These are phyloP conservation scores for Volucella inflata DNA, from an alignment of 2,888 invertebrate species.

Conservation along the genomic window DNA sequence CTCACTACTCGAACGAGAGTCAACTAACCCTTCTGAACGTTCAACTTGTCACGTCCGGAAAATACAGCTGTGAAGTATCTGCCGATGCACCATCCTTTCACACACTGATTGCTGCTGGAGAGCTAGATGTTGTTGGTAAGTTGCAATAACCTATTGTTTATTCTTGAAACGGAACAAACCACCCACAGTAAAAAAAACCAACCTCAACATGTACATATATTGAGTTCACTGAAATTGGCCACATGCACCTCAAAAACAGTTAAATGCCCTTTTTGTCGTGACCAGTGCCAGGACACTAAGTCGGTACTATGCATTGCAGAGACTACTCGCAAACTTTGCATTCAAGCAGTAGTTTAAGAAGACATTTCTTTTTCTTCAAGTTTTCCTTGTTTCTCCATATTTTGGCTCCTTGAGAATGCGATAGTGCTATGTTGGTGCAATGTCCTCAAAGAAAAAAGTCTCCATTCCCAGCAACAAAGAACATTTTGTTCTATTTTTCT, in stretches of 20 bases:
- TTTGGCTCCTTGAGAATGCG: conserved; percentile 5
- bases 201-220: conserved; percentile 11
- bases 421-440: conserved; percentile 33
- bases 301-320: too few relatives aligned
- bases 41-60: conserved; percentile 81
- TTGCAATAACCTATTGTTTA: conserved; percentile 50
- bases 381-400: conserved; percentile 8
- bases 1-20: conserved; percentile 82
- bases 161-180: conserved; percentile 29
- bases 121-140: conserved; percentile 84
- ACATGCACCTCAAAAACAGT: conserved; percentile 24
- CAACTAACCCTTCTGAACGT: conserved; percentile 82
- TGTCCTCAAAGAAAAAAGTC: conserved; percentile 23
- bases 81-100: conserved; percentile 84
- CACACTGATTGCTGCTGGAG: conserved; percentile 83
- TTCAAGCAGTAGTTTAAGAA: conserved; percentile 18
- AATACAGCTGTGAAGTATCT: conserved; percentile 84
- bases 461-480: conserved; percentile 7
- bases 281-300: conserved; percentile 9
- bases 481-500: conserved; percentile 2
- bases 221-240: conserved; percentile 25
- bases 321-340: conserved; percentile 32
- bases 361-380: not conserved
- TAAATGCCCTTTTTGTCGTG: conserved; percentile 16
- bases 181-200: not conserved